Conservation (phyloP, 1,140 invertebrate species). For the Scaptomyza pallida region DNA sequence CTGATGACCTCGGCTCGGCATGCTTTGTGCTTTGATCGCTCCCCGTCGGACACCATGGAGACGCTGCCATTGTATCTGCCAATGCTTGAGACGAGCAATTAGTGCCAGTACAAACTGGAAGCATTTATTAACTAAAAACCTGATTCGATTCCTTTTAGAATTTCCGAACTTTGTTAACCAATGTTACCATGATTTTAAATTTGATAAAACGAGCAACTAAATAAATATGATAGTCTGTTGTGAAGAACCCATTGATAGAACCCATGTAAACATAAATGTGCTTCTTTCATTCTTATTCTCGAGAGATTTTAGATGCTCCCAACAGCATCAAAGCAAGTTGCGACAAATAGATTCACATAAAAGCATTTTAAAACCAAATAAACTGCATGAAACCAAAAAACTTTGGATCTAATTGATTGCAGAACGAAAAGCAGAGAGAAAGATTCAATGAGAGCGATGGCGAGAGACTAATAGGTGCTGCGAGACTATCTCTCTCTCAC, state of each 20-base stretch:
- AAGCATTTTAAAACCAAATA: too few species aligned
- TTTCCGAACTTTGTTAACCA: background rate
- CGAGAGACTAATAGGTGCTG: slow-evolving; percentile 5
- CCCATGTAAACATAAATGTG: background rate
- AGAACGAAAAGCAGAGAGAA: background rate
- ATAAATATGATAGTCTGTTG: background rate
- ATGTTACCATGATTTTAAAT: background rate
- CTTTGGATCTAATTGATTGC: background rate
- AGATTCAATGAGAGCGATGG: too few species aligned
- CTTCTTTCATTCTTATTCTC: background rate
- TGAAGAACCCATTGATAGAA: background rate
- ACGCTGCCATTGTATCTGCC: slow-evolving; percentile 79
- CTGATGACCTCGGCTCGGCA: slow-evolving; percentile 80
- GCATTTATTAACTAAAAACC: background rate
- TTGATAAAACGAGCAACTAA: background rate
- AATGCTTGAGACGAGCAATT: slow-evolving; percentile 64
- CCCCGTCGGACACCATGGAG: slow-evolving; percentile 41
- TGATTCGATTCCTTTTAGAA: background rate
- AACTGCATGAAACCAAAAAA: too few species aligned
- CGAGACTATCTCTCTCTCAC: too few species aligned
- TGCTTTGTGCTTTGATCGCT: slow-evolving; percentile 74
- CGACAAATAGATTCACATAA: too few species aligned
- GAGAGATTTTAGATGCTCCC: background rate
- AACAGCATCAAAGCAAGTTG: too few species aligned
- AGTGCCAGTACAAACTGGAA: background rate